Evolutionary conservation across 2,888 invertebrate genomes (phyloP).

Genomic region (Ormyrus pomaceus): DNA sequence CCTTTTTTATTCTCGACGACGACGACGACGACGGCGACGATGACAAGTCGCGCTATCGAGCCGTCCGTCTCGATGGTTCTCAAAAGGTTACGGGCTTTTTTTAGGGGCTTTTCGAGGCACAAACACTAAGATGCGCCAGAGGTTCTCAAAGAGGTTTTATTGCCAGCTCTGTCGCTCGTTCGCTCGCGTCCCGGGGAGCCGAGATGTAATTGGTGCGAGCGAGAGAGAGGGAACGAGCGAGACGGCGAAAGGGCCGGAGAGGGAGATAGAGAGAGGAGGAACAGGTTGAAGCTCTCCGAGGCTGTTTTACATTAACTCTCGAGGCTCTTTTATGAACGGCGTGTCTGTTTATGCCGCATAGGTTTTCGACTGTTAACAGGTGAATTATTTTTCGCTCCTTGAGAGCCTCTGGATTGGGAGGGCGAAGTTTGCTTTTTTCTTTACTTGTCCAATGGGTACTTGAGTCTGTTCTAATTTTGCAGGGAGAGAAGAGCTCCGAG

Average conservation of each 20-base stretch:
- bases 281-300: constrained; percentile 52
- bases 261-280: constrained; percentile 41
- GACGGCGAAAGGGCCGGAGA: constrained; percentile 53
- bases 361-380: constrained; percentile 46
- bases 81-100: too few relatives aligned
- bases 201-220: constrained; percentile 59
- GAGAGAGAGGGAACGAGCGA: constrained; percentile 55
- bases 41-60: not conserved
- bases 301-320: constrained; percentile 33
- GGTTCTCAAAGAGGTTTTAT: too few relatives aligned
- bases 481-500: not conserved
- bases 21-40: not conserved
- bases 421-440: too few relatives aligned
- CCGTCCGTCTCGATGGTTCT: not conserved
- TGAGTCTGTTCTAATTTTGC: too few relatives aligned
- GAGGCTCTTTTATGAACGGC: constrained; percentile 47
- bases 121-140: not conserved
- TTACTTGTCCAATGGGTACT: not conserved
- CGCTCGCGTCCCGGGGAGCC: constrained; percentile 58
- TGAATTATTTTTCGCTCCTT: constrained; percentile 32
- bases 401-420: too few relatives aligned
- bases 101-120: too few relatives aligned
- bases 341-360: not conserved
- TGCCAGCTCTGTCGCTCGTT: not conserved
- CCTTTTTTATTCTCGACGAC: constrained; percentile 2